A percentile compares a stretch with the other conserved stretches of the same genome.
Evolutionary conservation across 1,140 invertebrate genomes (phyloP).

Genomic region (Dendrolimus kikuchii): DNA sequence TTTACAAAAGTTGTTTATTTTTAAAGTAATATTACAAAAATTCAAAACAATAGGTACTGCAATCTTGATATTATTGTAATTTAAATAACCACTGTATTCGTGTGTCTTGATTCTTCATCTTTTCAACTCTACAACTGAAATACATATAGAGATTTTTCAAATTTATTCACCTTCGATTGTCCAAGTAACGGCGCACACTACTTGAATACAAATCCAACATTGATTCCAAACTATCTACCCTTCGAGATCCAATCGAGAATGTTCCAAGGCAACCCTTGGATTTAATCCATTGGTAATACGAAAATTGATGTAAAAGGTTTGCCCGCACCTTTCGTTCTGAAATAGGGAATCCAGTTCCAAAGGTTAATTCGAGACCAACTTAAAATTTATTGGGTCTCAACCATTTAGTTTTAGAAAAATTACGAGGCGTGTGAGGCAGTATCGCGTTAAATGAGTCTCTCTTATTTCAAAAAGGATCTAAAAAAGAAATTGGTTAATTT

Average conservation of each 20-base stretch:
- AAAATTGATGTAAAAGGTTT: constrained; percentile 68
- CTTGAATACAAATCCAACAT: constrained; percentile 66
- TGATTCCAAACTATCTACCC: constrained; percentile 47
- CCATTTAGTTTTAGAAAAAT: too few relatives aligned
- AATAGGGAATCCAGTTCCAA: too few relatives aligned
- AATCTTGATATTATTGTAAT: too few relatives aligned
- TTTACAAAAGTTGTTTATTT: too few relatives aligned
- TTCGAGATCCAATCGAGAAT: constrained; percentile 53
- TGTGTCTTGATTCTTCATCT: too few relatives aligned
- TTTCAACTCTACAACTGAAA: too few relatives aligned
- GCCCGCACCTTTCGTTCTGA: constrained; percentile 22
- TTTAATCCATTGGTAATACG: constrained; percentile 70
- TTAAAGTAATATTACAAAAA: too few relatives aligned
- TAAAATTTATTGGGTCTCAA: too few relatives aligned
- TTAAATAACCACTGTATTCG: too few relatives aligned
- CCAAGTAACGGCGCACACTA: constrained; percentile 39
- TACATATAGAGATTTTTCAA: constrained; percentile 7
- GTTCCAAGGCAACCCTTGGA: constrained; percentile 56
- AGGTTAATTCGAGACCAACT: too few relatives aligned
- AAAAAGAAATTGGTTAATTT: too few relatives aligned
- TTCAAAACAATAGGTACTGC: too few relatives aligned
- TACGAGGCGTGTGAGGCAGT: constrained; percentile 5
- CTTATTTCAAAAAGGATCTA: neutral
- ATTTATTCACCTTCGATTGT: constrained; percentile 14
- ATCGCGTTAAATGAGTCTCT: constrained; percentile 50